phyloP scores from a whole-genome alignment of 2,888 invertebrate species.

The Ectemnius continuus region DNA sequence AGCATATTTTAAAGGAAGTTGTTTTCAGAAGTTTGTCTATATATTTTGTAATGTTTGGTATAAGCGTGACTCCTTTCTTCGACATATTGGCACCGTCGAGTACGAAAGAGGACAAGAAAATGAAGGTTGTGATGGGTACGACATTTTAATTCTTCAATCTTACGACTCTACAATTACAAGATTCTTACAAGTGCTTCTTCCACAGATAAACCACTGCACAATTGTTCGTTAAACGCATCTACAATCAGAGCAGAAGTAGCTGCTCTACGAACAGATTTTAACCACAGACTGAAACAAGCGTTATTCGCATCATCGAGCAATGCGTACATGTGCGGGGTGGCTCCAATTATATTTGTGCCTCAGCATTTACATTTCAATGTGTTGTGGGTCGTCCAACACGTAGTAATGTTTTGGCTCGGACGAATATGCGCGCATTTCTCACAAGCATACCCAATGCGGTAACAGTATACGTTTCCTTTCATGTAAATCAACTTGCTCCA shows the following conservation, averaged over 20 bases:
- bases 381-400: slow-evolving; percentile 90
- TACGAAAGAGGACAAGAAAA: slow-evolving; percentile 75
- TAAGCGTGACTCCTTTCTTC: slow-evolving; percentile 87
- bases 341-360: slow-evolving; percentile 75
- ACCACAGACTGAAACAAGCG: slow-evolving; percentile 92
- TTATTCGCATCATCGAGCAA: slow-evolving; percentile 79
- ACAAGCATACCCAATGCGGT: slow-evolving; percentile 82
- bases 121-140: slow-evolving; percentile 71
- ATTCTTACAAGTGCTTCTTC: slow-evolving; percentile 37
- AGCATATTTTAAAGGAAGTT: slow-evolving; percentile 26
- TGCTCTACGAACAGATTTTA: slow-evolving; percentile 90
- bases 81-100: slow-evolving; percentile 79
- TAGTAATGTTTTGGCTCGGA: slow-evolving; percentile 90
- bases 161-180: neutral
- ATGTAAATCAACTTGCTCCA: too few species aligned
- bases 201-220: slow-evolving; percentile 84
- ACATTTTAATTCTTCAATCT: neutral
- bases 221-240: slow-evolving; percentile 86
- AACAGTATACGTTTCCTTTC: slow-evolving; percentile 25
- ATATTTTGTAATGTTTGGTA: slow-evolving; percentile 90
- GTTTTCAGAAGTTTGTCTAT: slow-evolving; percentile 83
- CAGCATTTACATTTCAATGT: slow-evolving; percentile 87
- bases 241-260: slow-evolving; percentile 92
- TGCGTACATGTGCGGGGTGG: slow-evolving; percentile 74
- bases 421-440: slow-evolving; percentile 82